Base-by-base conservation (phyloP, 2,888 invertebrate species). In the Choreutis nemorana region DNA sequence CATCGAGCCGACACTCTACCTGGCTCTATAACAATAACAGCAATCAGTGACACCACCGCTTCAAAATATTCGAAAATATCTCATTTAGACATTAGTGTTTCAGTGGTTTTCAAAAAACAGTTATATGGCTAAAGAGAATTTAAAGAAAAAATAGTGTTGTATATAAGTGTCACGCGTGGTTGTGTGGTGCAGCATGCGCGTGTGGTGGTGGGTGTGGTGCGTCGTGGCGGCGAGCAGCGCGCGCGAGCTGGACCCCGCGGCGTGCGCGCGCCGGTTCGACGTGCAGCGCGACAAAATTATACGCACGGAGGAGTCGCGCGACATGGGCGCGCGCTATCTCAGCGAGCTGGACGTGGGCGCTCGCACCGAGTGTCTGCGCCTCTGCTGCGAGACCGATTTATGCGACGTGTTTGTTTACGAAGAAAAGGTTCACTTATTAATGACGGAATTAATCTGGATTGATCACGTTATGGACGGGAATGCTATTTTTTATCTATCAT, bases 371-470 rank as follows among this genome's bases (percentile, higher is more conserved):
- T 95, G 95, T 58, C 81, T 93, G 51, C 83, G 87, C 29, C 83
- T 92, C 38, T 95, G 95, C 73, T 95, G 94, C 70, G 88, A 91
- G 65, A 93, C 92, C 2, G 86, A 87, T 28, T 72, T 84, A 36
- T 95, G 95, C 65, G 94, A 95, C 66, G 93, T 94, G 13, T 94
- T 93, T 63, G 90, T 95, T 42, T 95, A 90, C 57, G 94, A 95
- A 63, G 91, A 94, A 57, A 94, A 93, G 86, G 92, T 91, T 11
- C 10, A 23, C 23, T 10, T 21, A 8, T 21, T n/a, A 9, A 21
- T 21, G 9, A 21, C 3, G 7, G 22, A 7, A 21, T 10, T 21
- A 10, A 21, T 21, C 11, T 10, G 22, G 4, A 6, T 2, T n/a
- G 22, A 21, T 10, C 6, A 21, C n/a, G 11, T 4, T 7, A 10